Base-by-base conservation (phyloP, 2,797 vertebrate genomes). In the Apogon hyalosoma region DNA sequence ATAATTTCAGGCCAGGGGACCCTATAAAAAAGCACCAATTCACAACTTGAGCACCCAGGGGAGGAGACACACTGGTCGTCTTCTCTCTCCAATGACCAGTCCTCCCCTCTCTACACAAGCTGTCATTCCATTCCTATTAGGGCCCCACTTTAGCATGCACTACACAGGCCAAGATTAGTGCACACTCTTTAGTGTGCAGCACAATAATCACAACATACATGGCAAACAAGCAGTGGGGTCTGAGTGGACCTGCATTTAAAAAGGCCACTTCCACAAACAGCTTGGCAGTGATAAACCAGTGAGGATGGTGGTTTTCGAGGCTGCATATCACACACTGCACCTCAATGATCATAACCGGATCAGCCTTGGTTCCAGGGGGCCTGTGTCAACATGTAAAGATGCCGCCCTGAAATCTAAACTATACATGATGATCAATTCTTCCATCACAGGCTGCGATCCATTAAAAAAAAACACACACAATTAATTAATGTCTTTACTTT, bases 221-320 rank as follows among this genome's bases (percentile, higher is more conserved):
- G 69, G 80, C 50, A 15, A 54, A 70, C 46, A 39, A 73, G 70
- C 55, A 42, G 62, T 24, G 78, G 70, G 57, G 60, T 57, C 71
- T 45, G 67, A 79, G 69, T 38, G 61, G 80, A 75, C 69, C 77
- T 73, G 77, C 66, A 62, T 58, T 50, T 38, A 61, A 63, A 73
- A 86, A 46, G 24, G 63, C 78, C 58, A 64, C 74, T 57, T 69
- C 63, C 10, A 33, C 70, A 80, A 73, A 81, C 77, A 79, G 63
- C 45, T 81, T 83, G 86, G 87, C 87, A 90, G 88, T 90, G 85
- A 89, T 84, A 79, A 80, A 87, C 73, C 68, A 58, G 73, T 75
- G 67, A 80, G 45, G 72, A 69, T 73, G 81, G 61, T 51, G 71
- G 42, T 74, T 57, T 28, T 77, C 0, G 69, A 81, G 79, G 82